Percentiles rank a stretch among this genome's conserved stretches.
phyloP scores from a whole-genome alignment of 2,113 vertebrate species.

The Mastomys coucha region DNA sequence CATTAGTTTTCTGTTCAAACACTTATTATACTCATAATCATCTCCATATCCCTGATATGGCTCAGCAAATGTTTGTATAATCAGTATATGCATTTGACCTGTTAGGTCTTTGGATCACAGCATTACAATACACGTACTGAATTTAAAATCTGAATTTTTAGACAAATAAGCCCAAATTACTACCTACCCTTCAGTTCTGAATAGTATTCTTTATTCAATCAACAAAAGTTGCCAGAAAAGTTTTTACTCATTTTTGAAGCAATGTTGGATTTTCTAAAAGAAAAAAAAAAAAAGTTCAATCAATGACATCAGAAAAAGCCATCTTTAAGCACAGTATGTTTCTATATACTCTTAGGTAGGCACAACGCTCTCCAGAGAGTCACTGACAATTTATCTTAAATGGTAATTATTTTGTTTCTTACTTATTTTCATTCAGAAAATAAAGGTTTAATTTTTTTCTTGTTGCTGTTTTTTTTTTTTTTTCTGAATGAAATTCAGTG shows the following conservation, averaged over 20 bases:
- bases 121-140: neutral
- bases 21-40: neutral
- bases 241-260: neutral
- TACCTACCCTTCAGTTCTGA: neutral
- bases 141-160: neutral
- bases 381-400: neutral
- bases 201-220: neutral
- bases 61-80: neutral
- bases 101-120: neutral
- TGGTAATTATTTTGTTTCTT: neutral
- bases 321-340: neutral
- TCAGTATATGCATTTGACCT: neutral
- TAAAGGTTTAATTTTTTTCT: neutral
- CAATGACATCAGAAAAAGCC: neutral
- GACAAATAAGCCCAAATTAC: neutral
- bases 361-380: neutral
- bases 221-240: neutral
- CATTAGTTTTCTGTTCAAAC: neutral
- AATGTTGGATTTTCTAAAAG: neutral
- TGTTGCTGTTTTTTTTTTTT: neutral
- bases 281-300: neutral
- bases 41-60: neutral
- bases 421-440: neutral
- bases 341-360: too few relatives aligned
- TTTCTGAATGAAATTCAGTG: neutral